Evolutionary conservation across 2,113 vertebrate genomes (phyloP).

Genomic region (Rousettus leschenaultii): DNA sequence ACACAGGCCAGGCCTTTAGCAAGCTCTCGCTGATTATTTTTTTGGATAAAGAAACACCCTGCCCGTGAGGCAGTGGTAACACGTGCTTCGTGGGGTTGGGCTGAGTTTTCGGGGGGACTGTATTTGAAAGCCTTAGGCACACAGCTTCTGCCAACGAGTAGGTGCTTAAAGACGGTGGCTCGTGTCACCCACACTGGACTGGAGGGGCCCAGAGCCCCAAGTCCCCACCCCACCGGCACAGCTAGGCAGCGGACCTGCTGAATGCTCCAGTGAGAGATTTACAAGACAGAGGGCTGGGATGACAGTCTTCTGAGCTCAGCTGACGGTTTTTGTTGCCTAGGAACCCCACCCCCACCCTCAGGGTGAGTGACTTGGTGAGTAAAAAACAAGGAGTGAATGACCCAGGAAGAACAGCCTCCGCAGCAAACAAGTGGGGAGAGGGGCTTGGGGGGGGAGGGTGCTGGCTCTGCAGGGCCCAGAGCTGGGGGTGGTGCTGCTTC

Average conservation of each 20-base stretch:
- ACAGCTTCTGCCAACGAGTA: not conserved
- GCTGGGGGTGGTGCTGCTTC: not conserved
- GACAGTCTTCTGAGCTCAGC: not conserved
- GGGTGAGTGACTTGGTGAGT: not conserved
- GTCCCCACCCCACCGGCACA: fast-evolving
- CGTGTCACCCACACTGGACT: not conserved
- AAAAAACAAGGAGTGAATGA: not conserved
- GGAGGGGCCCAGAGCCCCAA: not conserved
- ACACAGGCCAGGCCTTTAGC: no score
- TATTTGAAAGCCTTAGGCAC: not conserved
- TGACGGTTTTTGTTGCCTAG: not conserved
- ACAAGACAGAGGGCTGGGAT: not conserved
- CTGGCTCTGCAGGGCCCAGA: not conserved
- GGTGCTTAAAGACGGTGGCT: not conserved
- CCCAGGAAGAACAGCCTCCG: not conserved
- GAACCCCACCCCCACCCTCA: not conserved
- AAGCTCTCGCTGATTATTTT: not conserved
- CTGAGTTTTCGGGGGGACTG: not conserved
- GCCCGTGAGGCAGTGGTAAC: not conserved
- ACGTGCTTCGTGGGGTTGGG: fast-evolving
- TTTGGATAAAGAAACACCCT: not conserved
- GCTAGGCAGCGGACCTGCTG: not conserved
- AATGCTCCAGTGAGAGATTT: not conserved
- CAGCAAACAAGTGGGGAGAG: not conserved
- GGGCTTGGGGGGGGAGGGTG: no score